These are phyloP conservation scores for Sesia bembeciformis DNA, from an alignment of 2,888 invertebrate species.

Conservation along the genomic window DNA sequence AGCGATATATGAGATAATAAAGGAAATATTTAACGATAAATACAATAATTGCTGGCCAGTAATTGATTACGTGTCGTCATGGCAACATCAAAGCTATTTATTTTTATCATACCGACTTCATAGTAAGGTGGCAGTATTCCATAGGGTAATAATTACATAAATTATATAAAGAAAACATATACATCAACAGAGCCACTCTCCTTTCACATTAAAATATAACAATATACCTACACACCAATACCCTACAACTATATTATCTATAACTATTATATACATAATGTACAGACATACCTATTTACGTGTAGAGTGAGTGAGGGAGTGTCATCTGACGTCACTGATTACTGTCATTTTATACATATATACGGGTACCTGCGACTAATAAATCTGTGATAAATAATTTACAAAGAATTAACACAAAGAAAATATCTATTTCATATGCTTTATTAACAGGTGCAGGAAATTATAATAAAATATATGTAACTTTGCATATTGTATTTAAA, in stretches of 20 bases:
- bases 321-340: too few species aligned
- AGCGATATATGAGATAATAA: too few species aligned
- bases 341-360: too few species aligned
- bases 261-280: slow-evolving; percentile 64
- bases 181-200: slow-evolving; percentile 32
- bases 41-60: too few species aligned
- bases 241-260: slow-evolving; percentile 47
- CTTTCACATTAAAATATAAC: slow-evolving; percentile 34
- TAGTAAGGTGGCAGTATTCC: slow-evolving; percentile 11
- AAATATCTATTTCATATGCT: slow-evolving; percentile 32
- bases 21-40: too few species aligned
- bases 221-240: slow-evolving; percentile 40
- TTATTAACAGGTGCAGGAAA: slow-evolving; percentile 52
- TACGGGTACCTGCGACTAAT: too few species aligned
- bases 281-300: slow-evolving; percentile 40
- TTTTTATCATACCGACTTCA: too few species aligned
- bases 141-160: slow-evolving; percentile 11
- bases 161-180: slow-evolving; percentile 34
- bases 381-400: too few species aligned
- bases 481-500: slow-evolving; percentile 26
- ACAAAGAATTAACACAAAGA: slow-evolving; percentile 5
- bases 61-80: too few species aligned
- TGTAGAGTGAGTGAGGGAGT: not conserved
- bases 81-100: too few species aligned
- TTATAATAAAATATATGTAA: slow-evolving; percentile 28